Percentiles rank a stretch among this genome's conserved stretches.
phyloP scores from a whole-genome alignment of 1,140 invertebrate species.

The Aricia agestis region DNA sequence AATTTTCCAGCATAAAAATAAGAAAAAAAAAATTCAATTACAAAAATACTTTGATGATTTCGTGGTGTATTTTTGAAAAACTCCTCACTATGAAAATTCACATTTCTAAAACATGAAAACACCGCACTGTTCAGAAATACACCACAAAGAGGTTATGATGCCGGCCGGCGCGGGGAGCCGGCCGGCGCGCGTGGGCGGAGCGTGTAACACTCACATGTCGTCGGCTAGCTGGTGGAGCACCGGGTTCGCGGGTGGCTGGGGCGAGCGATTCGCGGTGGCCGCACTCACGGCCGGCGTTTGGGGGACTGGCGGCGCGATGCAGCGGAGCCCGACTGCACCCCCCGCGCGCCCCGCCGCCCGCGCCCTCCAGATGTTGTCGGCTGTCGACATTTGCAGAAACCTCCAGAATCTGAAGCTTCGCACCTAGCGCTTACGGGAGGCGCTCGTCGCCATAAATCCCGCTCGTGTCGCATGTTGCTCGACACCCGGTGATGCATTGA shows the following conservation, averaged over 20 bases:
- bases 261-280: conserved; percentile 53
- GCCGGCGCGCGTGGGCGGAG: conserved; percentile 38
- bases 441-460: conserved; percentile 28
- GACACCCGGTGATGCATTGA: conserved; percentile 2
- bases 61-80: conserved; percentile 45
- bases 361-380: conserved; percentile 61
- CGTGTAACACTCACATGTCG: conserved; percentile 30
- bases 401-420: conserved; percentile 46
- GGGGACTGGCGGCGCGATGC: conserved; percentile 61
- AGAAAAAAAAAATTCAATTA: not conserved
- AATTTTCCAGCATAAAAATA: not conserved
- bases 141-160: conserved; percentile 52
- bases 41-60: conserved; percentile 23
- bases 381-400: conserved; percentile 49
- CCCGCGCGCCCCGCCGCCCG: conserved; percentile 55
- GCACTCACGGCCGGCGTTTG: conserved; percentile 70
- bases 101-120: conserved; percentile 20
- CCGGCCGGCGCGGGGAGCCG: conserved; percentile 53
- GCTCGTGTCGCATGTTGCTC: conserved; percentile 17
- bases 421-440: conserved; percentile 19
- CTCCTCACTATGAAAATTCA: conserved; percentile 15
- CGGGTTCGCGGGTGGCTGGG: conserved; percentile 35
- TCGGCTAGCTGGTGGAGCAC: conserved; percentile 17
- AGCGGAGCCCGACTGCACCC: conserved; percentile 56
- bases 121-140: conserved; percentile 52